phyloP scores from a whole-genome alignment of 2,888 invertebrate species.

The Stenolophus ochropezus region DNA sequence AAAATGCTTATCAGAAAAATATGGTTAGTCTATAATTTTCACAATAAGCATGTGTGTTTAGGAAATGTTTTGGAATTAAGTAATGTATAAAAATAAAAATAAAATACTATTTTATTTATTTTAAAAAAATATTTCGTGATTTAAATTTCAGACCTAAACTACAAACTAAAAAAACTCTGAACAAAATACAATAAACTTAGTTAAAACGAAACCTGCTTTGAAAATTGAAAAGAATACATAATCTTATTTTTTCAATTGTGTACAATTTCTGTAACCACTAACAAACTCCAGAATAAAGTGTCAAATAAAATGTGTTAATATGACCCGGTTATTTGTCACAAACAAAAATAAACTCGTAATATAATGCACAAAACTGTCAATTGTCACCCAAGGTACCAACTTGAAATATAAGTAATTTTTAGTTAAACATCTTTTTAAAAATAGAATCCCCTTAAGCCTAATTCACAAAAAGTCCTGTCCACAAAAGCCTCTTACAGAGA shows the following conservation, averaged over 20 bases:
- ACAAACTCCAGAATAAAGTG: constrained; percentile 58
- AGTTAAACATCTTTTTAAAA: constrained; percentile 44
- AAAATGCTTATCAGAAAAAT: no score
- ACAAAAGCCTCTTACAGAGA: neutral
- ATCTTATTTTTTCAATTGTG: neutral
- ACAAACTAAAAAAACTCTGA: no score
- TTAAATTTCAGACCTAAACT: no score
- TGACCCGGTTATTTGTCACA: constrained; percentile 69
- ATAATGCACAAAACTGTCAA: constrained; percentile 64
- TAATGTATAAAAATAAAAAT: no score
- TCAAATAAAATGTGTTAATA: constrained; percentile 64
- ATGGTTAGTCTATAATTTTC: no score
- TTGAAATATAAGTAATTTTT: constrained; percentile 61
- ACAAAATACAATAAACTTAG: neutral
- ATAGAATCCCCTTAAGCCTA: constrained; percentile 16
- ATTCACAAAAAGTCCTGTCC: neutral
- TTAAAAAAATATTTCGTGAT: no score
- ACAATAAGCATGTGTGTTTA: no score
- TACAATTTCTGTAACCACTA: neutral
- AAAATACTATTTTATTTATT: no score
- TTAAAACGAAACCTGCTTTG: neutral
- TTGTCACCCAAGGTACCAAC: constrained; percentile 62
- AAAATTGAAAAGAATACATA: neutral
- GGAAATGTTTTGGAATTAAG: no score
- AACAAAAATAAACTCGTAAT: constrained; percentile 65